These are phyloP conservation scores for Microcebus griseorufus DNA, from an alignment of 2,113 vertebrate species.

Conservation along the genomic window DNA sequence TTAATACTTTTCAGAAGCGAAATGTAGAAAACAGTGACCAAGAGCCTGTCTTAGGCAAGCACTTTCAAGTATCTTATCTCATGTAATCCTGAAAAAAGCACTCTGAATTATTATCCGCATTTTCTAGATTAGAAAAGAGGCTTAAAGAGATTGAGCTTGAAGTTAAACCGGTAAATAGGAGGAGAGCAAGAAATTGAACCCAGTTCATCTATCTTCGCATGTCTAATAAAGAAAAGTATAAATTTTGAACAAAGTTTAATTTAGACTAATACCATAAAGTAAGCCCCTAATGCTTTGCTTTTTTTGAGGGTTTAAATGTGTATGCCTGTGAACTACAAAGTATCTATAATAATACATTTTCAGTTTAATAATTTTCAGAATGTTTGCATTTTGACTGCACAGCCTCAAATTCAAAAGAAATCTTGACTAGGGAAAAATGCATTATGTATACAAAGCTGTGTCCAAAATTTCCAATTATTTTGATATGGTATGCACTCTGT, in stretches of 20 bases:
- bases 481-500: slow-evolving; percentile 32
- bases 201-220: background rate
- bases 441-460: slow-evolving; percentile 37
- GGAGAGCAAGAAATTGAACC: background rate
- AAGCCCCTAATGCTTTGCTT: background rate
- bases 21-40: background rate
- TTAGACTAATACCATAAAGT: background rate
- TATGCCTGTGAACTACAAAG: background rate
- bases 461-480: slow-evolving; percentile 66
- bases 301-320: background rate
- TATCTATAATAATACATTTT: background rate
- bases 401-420: slow-evolving; percentile 46
- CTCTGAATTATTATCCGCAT: background rate
- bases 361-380: background rate
- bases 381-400: slow-evolving; percentile 22
- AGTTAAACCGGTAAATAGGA: background rate
- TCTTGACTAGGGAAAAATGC: slow-evolving; percentile 18
- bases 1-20: background rate
- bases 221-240: background rate
- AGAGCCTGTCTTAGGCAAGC: background rate
- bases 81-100: background rate
- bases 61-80: background rate
- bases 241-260: background rate
- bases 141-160: background rate
- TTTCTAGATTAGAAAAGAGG: background rate